Conservation (phyloP, 2,113 vertebrate genomes). For the Platichthys flesus region DNA sequence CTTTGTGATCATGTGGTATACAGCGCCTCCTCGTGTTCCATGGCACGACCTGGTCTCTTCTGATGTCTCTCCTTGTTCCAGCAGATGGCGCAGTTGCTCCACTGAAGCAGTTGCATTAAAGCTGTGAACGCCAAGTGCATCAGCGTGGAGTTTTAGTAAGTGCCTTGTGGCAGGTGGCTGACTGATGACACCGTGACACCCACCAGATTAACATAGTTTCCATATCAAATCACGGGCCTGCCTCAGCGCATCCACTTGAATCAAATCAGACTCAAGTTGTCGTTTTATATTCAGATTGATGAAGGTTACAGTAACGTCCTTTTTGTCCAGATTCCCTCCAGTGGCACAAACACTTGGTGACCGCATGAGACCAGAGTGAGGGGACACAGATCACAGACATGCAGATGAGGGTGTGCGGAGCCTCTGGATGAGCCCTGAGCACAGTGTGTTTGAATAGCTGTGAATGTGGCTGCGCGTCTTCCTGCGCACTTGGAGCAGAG, state of each 20-base stretch:
- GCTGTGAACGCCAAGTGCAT: not conserved
- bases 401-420: not conserved
- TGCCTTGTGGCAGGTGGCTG: constrained; percentile 9
- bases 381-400: not conserved
- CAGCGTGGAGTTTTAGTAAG: not conserved
- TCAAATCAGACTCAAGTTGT: not conserved
- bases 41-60: too few relatives aligned
- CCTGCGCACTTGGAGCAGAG: constrained; percentile 51
- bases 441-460: not conserved
- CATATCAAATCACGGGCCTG: not conserved
- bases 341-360: not conserved
- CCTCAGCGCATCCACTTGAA: not conserved
- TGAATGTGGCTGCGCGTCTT: constrained; percentile 28
- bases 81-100: constrained; percentile 54
- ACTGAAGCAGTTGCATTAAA: not conserved
- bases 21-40: not conserved
- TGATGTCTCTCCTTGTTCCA: constrained; percentile 21
- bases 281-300: not conserved
- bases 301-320: not conserved
- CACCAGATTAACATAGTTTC: not conserved
- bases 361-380: not conserved
- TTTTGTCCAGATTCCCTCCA: not conserved
- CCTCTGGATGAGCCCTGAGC: not conserved
- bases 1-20: not conserved
- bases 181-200: not conserved